phyloP scores from a whole-genome alignment of 2,888 invertebrate species.

The Monoplex corrugatus region DNA sequence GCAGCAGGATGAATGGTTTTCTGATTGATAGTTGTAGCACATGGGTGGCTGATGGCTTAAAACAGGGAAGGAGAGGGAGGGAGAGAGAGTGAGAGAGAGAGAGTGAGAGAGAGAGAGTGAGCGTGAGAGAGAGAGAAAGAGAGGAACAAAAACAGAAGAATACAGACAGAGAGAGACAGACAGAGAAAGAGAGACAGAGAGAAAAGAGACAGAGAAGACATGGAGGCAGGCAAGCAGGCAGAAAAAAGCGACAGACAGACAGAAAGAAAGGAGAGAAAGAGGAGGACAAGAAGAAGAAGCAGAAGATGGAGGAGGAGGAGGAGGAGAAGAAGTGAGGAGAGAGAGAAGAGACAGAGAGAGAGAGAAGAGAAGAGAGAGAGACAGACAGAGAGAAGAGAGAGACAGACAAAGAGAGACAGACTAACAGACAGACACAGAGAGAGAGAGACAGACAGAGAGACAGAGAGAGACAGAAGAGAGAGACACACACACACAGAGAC shows the following conservation, averaged over 20 bases:
- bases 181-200: not conserved
- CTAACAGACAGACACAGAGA: not conserved
- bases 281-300: not conserved
- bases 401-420: not conserved
- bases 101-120: not conserved
- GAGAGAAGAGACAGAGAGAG: too few relatives aligned
- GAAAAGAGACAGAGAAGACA: not conserved
- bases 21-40: too few relatives aligned
- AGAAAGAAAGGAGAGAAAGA: not conserved
- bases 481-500: not conserved
- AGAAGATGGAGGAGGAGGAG: not conserved
- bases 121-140: slow-evolving; percentile 5
- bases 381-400: not conserved
- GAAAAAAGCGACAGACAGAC: not conserved
- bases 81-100: slow-evolving; percentile 12
- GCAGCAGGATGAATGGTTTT: too few relatives aligned
- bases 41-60: too few relatives aligned
- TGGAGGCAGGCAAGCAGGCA: not conserved
- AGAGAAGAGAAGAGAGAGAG: too few relatives aligned
- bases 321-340: not conserved
- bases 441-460: not conserved
- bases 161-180: too few relatives aligned
- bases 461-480: not conserved
- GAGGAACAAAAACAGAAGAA: not conserved
- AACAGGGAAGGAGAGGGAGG: not conserved